Conservation (phyloP, 2,888 invertebrate species). For the Punctoribates punctum region DNA sequence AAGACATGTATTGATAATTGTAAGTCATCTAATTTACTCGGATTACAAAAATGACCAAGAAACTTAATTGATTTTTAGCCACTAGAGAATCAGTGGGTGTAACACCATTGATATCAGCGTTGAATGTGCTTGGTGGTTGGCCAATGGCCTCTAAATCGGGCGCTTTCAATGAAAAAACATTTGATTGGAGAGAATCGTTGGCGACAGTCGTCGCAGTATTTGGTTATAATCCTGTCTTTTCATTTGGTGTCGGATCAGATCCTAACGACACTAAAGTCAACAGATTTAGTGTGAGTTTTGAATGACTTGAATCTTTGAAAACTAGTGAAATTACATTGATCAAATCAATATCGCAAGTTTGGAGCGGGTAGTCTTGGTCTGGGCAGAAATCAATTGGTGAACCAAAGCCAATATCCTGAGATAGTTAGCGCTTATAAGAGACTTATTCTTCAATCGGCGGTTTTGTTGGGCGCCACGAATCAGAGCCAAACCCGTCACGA, state of each 20-base stretch:
- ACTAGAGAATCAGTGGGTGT: constrained; percentile 49
- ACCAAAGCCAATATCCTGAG: neutral
- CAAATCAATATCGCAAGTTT: neutral
- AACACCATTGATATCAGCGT: constrained; percentile 41
- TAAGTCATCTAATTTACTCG: neutral
- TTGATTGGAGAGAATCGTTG: constrained; percentile 12
- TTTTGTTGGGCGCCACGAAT: constrained; percentile 35
- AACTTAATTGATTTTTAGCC: constrained; percentile 36
- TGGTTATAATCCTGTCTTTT: neutral
- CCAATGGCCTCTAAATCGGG: neutral
- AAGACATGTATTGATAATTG: constrained; percentile 17
- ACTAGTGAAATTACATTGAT: neutral
- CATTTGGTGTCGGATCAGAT: constrained; percentile 9
- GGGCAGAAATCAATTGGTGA: constrained; percentile 34
- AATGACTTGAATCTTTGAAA: neutral
- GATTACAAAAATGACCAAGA: neutral
- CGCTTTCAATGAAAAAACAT: neutral
- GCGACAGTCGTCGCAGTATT: neutral
- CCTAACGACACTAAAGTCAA: constrained; percentile 16
- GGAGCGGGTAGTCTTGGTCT: constrained; percentile 9
- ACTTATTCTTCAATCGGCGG: constrained; percentile 23
- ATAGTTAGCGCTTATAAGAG: constrained; percentile 30
- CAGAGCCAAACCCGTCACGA: constrained; percentile 26
- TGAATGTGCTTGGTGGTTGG: constrained; percentile 37
- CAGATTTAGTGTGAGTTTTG: constrained; percentile 2